Base-by-base conservation (phyloP, 2,113 vertebrate species). In the Reinhardtius hippoglossoides region DNA sequence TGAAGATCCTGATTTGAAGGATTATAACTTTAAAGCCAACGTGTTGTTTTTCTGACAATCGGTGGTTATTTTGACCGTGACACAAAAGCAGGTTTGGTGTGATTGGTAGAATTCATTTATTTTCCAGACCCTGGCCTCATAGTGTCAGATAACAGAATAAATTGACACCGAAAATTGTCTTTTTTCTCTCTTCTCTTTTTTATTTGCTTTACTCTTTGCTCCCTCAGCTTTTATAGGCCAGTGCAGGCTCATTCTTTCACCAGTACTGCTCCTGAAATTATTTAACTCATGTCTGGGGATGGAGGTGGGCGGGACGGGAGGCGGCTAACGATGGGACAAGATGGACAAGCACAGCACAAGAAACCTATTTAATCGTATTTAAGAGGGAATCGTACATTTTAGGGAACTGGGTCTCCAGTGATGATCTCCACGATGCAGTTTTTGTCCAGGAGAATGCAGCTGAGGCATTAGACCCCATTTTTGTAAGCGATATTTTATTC, bases 251-350 rank as follows among this genome's bases (percentile, higher is more conserved):
- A 13, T 61, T 71, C 16, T 64, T 50, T 63, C n/a, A 27, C 26
- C 13, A 40, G 1, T 20, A n/a, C 57, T 71, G 73, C 63, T n/a
- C 27, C 59, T 80, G n/a, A 18, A 69, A 15, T 13, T 18, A 54
- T 76, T 71, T 24, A 27, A 52, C 61, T 23, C 24, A 18, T 13
- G 24, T 26, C 21, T 71, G 62, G 54, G 59, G 65, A 70, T 1
- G 52, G 71, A 42, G 16, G 40, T 61, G 1, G 35, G 35, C 9
- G 35, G 35, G 35, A 37, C 1, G 35, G 35, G 59, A 4, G 31
- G 60, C 1, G 10, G 35, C 0, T 40, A 78, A 23, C 0, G 1
- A 40, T 7, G n/a, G 40, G 26, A 61, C 0, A 16, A 61, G 63
- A 61, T 62, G 0, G 65, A 83, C 1, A 9, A 37, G 9, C 35